These are phyloP conservation scores for Syrrhaptes paradoxus DNA, from an alignment of 2,113 vertebrate species.

Conservation along the genomic window DNA sequence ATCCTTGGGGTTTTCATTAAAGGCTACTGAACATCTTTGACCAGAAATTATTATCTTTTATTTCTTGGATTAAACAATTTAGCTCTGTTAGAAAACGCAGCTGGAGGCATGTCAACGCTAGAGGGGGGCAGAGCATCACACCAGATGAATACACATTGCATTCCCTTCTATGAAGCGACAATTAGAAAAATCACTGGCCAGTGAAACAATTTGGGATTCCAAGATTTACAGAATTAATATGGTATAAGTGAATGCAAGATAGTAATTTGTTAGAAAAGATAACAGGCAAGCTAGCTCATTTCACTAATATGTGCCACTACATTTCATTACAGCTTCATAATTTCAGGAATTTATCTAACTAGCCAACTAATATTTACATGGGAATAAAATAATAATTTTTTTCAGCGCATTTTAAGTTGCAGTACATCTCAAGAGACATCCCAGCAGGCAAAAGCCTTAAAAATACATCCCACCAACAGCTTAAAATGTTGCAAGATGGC, in stretches of 20 bases:
- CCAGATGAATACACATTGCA: not conserved
- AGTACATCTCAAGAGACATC: not conserved
- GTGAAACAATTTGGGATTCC: not conserved
- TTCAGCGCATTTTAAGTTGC: not conserved
- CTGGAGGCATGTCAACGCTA: not conserved
- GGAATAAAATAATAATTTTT: not conserved
- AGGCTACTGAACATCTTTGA: not conserved
- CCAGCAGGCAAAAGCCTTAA: not conserved
- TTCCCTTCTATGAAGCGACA: not conserved
- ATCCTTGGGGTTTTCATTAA: not conserved
- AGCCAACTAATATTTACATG: not conserved
- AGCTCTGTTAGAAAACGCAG: not conserved
- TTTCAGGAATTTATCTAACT: not conserved
- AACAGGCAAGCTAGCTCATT: not conserved
- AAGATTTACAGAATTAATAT: not conserved
- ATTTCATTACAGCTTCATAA: not conserved
- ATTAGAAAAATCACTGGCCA: not conserved
- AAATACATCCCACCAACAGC: not conserved
- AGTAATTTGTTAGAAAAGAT: not conserved
- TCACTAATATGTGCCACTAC: not conserved
- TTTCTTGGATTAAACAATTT: not conserved
- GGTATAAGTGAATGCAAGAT: not conserved
- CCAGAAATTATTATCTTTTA: not conserved
- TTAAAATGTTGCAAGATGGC: not conserved
- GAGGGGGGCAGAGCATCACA: not conserved